Evolutionary conservation across 2,797 vertebrate genomes (phyloP).

Genomic region (Crenichthys baileyi): DNA sequence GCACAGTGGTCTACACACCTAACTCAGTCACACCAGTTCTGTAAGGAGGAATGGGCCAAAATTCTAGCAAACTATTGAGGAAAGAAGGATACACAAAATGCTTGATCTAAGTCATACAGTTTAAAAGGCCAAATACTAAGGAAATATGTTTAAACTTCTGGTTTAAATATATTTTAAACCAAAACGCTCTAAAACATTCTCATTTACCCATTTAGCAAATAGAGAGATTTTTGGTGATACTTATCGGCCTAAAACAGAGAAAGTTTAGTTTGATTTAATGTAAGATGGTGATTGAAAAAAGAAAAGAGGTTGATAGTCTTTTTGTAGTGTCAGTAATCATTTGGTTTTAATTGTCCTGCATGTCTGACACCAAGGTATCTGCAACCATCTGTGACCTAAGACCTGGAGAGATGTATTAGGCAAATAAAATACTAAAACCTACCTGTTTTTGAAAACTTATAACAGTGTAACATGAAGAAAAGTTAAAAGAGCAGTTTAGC

Average conservation of each 20-base stretch:
- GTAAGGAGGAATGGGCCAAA: too few species aligned
- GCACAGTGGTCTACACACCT: too few species aligned
- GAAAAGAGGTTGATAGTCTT: background rate
- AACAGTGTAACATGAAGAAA: background rate
- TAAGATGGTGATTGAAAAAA: background rate
- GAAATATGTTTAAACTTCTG: too few species aligned
- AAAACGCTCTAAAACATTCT: too few species aligned
- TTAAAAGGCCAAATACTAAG: too few species aligned
- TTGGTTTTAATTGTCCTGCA: background rate
- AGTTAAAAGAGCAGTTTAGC: background rate
- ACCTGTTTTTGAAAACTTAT: background rate
- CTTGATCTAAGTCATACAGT: too few species aligned
- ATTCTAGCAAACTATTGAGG: too few species aligned
- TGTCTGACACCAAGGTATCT: background rate
- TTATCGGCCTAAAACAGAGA: background rate
- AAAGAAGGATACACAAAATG: too few species aligned
- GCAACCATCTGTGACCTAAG: background rate
- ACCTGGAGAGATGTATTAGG: background rate
- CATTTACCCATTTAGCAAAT: background rate
- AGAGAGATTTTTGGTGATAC: background rate
- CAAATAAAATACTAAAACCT: background rate
- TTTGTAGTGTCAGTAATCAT: background rate
- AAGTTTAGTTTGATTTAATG: background rate
- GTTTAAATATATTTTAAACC: too few species aligned
- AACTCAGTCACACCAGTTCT: too few species aligned